Evolutionary conservation across 2,888 invertebrate species (phyloP).

Genomic region (Hypomecis atomaria): DNA sequence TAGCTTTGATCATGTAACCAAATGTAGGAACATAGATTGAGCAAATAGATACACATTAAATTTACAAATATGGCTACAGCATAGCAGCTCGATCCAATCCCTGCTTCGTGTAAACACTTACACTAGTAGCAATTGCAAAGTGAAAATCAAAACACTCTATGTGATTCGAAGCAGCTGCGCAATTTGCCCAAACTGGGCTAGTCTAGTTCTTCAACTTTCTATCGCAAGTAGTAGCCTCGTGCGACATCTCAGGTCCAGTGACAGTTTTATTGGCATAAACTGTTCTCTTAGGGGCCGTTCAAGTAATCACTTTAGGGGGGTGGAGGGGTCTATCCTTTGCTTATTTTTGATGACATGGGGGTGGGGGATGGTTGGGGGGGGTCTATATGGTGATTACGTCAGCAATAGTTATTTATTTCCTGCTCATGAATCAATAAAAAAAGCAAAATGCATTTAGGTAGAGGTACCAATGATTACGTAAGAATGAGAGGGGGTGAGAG

Average conservation of each 20-base stretch:
- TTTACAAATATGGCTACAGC: constrained; percentile 2
- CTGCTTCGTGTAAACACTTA: constrained; percentile 10
- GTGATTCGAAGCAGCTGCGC: constrained; percentile 62
- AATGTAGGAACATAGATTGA: background rate
- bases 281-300: too few relatives aligned
- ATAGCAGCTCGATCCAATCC: constrained; percentile 11
- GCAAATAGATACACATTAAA: background rate
- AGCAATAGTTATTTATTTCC: too few relatives aligned
- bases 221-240: constrained; percentile 68
- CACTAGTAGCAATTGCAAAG: constrained; percentile 42
- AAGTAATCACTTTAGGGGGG: too few relatives aligned
- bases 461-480: too few relatives aligned
- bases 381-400: too few relatives aligned
- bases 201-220: constrained; percentile 82
- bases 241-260: constrained; percentile 61
- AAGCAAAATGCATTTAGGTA: too few relatives aligned
- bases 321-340: too few relatives aligned
- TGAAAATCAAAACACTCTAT: constrained; percentile 65
- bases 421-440: too few relatives aligned
- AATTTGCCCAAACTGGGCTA: constrained; percentile 68
- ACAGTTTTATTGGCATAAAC: constrained; percentile 54
- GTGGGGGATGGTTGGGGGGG: too few relatives aligned
- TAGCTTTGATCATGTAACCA: background rate
- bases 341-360: too few relatives aligned
- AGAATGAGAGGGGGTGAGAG: too few relatives aligned